Evolutionary conservation across 2,113 vertebrate species (phyloP), one percentile per base, ranked within the genome.

Genomic region (Bungarus multicinctus): DNA sequence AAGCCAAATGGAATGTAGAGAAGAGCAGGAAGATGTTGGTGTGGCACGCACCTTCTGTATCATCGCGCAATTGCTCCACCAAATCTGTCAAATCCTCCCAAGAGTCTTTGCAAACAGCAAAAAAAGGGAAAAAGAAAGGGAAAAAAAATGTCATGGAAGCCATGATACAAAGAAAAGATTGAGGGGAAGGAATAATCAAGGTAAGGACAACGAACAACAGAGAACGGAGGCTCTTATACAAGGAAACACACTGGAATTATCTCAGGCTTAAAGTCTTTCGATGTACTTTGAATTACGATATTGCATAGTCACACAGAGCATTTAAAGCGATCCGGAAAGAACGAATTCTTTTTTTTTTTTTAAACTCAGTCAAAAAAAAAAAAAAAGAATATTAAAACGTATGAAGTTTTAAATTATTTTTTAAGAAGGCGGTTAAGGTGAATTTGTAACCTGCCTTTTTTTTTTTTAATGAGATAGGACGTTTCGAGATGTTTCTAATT

Each of bases 51-150:
- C 98, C 98, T 99, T 98, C 97, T 94, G 98, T 97, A 97, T 98
- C 98, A 98, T 97, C 98, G 92, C 98, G 98, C 98, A 99, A 98
- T 98, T 98, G 98, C 96, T 98, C 98, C 98, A 98, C 98, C 98
- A 98, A 98, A 97, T 98, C 98, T 98, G 98, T 98, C 98, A 99
- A 98, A 98, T 98, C 98, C 98, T 98, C 98, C 98, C 98, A 99
- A 98, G 98, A 99, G 98, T 98, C 98, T 99, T 99, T 98, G 98
- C 98, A 98, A 98, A 98, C 97, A 96, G 98, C 97, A 97, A 98
- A 98, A 92, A 93, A 57, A 55, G 20, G 7, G 57, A 94, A 97
- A 98, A 98, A 97, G 96, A 97, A 97, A 97, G 97, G 54, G 1
- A 10, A 58, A 96, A 98, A 98, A 98, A 97, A 97, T 94, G 97